Percentiles rank a stretch among this genome's conserved stretches.
Conservation (phyloP, 2,797 vertebrate genomes). For the Sebastes diaconus region DNA sequence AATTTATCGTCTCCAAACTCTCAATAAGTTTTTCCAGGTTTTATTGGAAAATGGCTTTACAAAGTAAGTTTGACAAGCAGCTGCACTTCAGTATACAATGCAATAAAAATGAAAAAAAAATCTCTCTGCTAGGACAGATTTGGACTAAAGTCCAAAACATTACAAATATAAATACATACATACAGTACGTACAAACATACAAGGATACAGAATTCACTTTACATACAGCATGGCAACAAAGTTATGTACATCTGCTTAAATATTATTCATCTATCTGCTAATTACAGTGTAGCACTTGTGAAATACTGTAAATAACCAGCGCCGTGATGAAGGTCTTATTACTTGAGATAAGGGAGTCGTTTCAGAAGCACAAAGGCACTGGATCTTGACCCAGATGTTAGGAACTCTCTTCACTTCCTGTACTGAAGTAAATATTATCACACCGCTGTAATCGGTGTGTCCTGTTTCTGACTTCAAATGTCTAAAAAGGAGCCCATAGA, state of each 20-base stretch:
- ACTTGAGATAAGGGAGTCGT: slow-evolving; percentile 23
- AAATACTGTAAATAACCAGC: slow-evolving; percentile 67
- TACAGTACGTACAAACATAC: slow-evolving; percentile 65
- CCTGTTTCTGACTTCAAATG: background rate
- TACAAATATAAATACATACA: slow-evolving; percentile 73
- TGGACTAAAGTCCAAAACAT: slow-evolving; percentile 34
- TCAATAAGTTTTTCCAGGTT: background rate
- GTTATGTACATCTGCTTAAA: slow-evolving; percentile 75
- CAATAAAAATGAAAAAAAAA: slow-evolving; percentile 51
- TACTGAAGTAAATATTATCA: slow-evolving; percentile 8
- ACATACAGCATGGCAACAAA: slow-evolving; percentile 67
- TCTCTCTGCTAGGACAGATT: slow-evolving; percentile 37
- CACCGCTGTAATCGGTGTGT: background rate
- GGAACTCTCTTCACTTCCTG: slow-evolving; percentile 21
- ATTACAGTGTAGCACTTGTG: slow-evolving; percentile 85
- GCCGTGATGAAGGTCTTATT: slow-evolving; percentile 23
- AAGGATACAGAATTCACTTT: slow-evolving; percentile 56
- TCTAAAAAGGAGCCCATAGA: background rate
- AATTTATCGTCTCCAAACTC: accelerated
- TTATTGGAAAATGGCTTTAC: slow-evolving; percentile 73
- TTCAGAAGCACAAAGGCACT: slow-evolving; percentile 63
- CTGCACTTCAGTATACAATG: slow-evolving; percentile 49
- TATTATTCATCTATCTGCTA: slow-evolving; percentile 61
- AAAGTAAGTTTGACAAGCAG: slow-evolving; percentile 66
- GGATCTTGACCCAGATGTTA: slow-evolving; percentile 31